Percentiles rank a stretch among this genome's conserved stretches.
phyloP scores from a whole-genome alignment of 2,888 invertebrate species.

The Seira sanloemensis region DNA sequence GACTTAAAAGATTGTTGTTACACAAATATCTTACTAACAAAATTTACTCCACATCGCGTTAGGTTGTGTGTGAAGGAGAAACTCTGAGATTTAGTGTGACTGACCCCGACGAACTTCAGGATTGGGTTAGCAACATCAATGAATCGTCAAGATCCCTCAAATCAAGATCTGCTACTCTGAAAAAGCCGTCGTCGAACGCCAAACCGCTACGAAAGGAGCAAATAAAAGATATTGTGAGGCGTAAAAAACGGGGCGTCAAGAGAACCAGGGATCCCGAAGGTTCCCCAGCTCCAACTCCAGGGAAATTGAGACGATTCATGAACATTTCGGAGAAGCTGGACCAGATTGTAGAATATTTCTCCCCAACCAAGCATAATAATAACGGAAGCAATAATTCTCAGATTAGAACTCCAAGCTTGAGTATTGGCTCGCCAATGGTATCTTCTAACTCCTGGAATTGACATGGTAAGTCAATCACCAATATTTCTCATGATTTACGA shows the following conservation, averaged over 20 bases:
- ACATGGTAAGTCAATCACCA: too few relatives aligned
- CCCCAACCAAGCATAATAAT: slow-evolving; percentile 58
- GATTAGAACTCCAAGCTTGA: neutral
- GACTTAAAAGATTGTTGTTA: neutral
- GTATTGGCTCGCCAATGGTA: slow-evolving; percentile 42
- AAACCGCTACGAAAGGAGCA: slow-evolving; percentile 62
- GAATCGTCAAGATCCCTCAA: slow-evolving; percentile 57
- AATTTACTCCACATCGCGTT: neutral
- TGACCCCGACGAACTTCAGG: slow-evolving; percentile 58
- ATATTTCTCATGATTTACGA: neutral
- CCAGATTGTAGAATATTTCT: slow-evolving; percentile 67
- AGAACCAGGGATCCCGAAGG: slow-evolving; percentile 33
- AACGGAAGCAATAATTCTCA: neutral
- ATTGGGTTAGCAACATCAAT: slow-evolving; percentile 59
- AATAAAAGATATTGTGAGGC: slow-evolving; percentile 60
- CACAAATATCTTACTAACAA: neutral
- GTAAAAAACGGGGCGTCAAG: slow-evolving; percentile 51
- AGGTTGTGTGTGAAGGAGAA: slow-evolving; percentile 62
- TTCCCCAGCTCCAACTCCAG: slow-evolving; percentile 65
- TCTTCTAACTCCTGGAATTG: slow-evolving; percentile 28
- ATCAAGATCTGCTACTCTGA: slow-evolving; percentile 61
- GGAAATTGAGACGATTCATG: slow-evolving; percentile 64
- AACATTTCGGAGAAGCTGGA: slow-evolving; percentile 68
- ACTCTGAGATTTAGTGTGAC: slow-evolving; percentile 47
- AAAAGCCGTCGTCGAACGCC: slow-evolving; percentile 62